A percentile compares a stretch with the other conserved stretches of the same genome.
These are phyloP conservation scores for Parazoanthus atlanticus DNA, from an alignment of 92 coral and sea anemone genomes.

Conservation along the genomic window DNA sequence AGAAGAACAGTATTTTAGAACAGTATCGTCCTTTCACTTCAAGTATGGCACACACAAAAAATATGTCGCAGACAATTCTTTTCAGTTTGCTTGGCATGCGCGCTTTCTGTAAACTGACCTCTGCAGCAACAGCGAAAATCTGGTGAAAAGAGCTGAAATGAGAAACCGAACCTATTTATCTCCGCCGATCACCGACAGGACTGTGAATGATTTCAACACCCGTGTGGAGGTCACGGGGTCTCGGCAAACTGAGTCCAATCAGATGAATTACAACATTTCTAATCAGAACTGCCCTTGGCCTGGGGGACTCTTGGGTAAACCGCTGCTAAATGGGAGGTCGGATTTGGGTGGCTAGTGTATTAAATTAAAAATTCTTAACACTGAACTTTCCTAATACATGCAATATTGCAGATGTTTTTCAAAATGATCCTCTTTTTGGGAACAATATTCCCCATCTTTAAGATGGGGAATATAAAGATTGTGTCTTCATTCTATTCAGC, in stretches of 20 bases:
- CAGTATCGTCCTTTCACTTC: background rate
- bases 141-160: slow-evolving; percentile 29
- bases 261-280: slow-evolving; percentile 10
- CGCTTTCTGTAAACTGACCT: slow-evolving; percentile 25
- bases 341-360: background rate
- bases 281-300: background rate
- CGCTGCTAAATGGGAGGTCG: slow-evolving; percentile 23
- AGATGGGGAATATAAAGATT: too few species aligned
- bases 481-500: background rate
- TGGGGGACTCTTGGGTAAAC: background rate
- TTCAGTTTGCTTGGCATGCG: background rate
- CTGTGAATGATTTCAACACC: slow-evolving; percentile 35
- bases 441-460: background rate
- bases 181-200: slow-evolving; percentile 23
- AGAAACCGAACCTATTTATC: slow-evolving; percentile 35
- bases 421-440: background rate
- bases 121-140: slow-evolving; percentile 10
- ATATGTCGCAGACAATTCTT: background rate
- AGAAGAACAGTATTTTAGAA: too few species aligned
- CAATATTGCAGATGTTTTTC: background rate
- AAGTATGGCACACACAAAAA: background rate
- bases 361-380: background rate
- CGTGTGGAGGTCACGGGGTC: slow-evolving; percentile 41
- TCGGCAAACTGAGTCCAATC: background rate
- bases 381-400: background rate